Base-by-base conservation (phyloP, 2,888 invertebrate species). In the Pogonocherus hispidulus region DNA sequence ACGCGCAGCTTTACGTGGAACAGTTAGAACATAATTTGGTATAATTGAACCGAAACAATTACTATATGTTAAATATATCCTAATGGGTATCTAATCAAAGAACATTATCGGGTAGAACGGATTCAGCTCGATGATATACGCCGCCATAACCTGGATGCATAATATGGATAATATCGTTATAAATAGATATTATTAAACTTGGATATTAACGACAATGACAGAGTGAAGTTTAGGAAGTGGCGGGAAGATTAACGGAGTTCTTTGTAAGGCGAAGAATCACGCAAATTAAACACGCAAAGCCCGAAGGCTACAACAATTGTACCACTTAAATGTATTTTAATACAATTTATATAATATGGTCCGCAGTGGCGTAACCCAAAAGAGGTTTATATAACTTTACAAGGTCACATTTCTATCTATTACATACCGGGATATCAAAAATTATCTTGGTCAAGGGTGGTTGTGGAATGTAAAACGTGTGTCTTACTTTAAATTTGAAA, bases 21-120 rank as follows among this genome's bases (percentile, higher is more conserved):
- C 54, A 49, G 55, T 49, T 59, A 60, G 70, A 72, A 70, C 59
- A 60, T 69, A 72, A 72, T 72, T 72, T 67, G 37, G 64, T 63
- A 51, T 72, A 72, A 72, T 72, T 72, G 69, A 72, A 72, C 59
- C 67, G 66, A 66, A 70, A 70, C 63, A 72, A 72, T 70, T 63
- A 66, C 47, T 51, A 66, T 66, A 66, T 66, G 62, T 66, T 66
- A 66, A 66, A 66, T 60, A 62, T 66, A 66, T 66, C 66, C 66
- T 66, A 66, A 66, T 66, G 60, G 66, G 23, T 62, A 62, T 66
- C 66, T 66, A 66, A 66, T 66, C 66, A 66, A 66, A 66, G 66
- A 66, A 66, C 66, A 66, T 60, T 66, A 66, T 60, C 66, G 62
- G 51, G 51, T 51, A 62, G 62, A 51, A 51, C 51, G 62, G 62